A percentile compares a stretch with the other conserved stretches of the same genome.
Evolutionary conservation across 2,113 vertebrate species (phyloP).

Genomic region (Scolopax mira): DNA sequence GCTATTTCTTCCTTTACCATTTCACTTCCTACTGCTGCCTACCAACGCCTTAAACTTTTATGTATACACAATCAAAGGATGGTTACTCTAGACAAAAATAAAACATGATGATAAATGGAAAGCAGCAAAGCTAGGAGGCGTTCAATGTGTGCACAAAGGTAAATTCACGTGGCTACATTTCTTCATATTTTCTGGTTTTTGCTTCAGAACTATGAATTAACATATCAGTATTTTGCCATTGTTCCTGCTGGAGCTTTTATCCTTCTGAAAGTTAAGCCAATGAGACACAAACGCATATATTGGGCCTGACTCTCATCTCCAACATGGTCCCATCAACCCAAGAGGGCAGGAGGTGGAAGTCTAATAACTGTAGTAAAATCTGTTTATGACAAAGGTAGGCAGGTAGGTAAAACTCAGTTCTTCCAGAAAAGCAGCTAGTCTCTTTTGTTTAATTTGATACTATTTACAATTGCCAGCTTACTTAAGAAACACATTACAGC

Average conservation of each 20-base stretch:
- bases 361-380: background rate
- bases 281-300: background rate
- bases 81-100: background rate
- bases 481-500: background rate
- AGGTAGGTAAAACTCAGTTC: background rate
- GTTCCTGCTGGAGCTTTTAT: background rate
- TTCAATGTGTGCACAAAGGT: background rate
- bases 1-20: background rate
- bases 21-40: background rate
- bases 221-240: background rate
- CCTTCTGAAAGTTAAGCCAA: background rate
- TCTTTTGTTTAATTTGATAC: background rate
- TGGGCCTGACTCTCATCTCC: background rate
- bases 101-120: background rate
- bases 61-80: background rate
- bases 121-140: background rate
- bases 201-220: background rate
- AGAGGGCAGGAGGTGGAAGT: background rate
- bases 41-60: background rate
- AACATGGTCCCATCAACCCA: background rate
- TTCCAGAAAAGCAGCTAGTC: background rate
- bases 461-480: background rate
- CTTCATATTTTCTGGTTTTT: background rate
- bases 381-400: background rate
- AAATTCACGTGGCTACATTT: background rate